A percentile compares a stretch with the other conserved stretches of the same genome.
phyloP scores from a whole-genome alignment of 2,797 vertebrate genomes.

The Acestrorhynchus altus region DNA sequence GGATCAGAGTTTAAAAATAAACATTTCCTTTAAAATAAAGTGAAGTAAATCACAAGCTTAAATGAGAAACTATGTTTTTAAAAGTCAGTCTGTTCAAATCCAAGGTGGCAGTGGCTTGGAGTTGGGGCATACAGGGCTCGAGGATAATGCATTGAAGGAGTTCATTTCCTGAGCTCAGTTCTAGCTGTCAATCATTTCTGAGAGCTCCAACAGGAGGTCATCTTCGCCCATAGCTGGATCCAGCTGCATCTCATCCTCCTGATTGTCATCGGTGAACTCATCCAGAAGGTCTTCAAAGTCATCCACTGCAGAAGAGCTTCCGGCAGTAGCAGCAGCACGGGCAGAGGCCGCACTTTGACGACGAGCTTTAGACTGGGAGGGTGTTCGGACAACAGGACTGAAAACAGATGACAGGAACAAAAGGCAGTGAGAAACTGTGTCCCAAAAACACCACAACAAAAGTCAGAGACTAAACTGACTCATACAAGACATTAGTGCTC shows the following conservation, averaged over 20 bases:
- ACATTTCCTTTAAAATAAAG: conserved; percentile 3
- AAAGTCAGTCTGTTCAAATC: neutral
- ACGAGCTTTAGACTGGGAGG: conserved; percentile 74
- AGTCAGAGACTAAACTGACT: too few species aligned
- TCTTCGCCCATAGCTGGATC: conserved; percentile 90
- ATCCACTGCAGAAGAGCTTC: conserved; percentile 77
- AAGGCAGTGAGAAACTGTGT: too few species aligned
- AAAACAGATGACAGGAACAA: neutral
- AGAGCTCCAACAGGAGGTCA: conserved; percentile 85
- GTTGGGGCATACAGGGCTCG: neutral
- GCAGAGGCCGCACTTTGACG: conserved; percentile 72
- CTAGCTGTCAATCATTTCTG: conserved; percentile 86
- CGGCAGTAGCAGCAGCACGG: conserved; percentile 56
- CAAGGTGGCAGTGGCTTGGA: conserved; percentile 14
- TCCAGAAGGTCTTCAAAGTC: conserved; percentile 93
- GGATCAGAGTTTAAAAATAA: neutral
- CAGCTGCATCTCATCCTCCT: conserved; percentile 87
- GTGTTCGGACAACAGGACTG: conserved; percentile 58
- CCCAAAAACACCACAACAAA: too few species aligned
- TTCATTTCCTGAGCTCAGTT: neutral
- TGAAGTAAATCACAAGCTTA: conserved; percentile 18
- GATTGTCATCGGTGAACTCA: conserved; percentile 90
- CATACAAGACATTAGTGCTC: too few species aligned
- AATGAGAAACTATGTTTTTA: neutral
- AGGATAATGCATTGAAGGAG: neutral